Base-by-base conservation (phyloP, 2,113 vertebrate genomes). In the Eulemur rufifrons region DNA sequence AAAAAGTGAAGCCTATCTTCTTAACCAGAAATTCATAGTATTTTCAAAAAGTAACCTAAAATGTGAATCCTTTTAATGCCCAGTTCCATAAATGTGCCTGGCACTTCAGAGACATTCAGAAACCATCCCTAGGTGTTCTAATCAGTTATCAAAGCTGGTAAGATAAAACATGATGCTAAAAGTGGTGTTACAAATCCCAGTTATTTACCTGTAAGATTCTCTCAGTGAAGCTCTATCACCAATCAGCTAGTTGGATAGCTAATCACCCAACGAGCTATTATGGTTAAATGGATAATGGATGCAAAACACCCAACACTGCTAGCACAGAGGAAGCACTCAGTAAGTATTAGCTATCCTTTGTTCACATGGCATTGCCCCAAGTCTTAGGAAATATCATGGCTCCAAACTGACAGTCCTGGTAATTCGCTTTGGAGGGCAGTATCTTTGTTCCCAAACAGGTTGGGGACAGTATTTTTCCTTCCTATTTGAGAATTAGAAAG, bases 31-130 rank as follows among this genome's bases (percentile, higher is more conserved):
- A 37, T 93, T 94, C 76, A 73, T 39, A 80, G 34, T 91, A 69
- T 94, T 86, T 92, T 94, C 82, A 23, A 63, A 90, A 94, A 86
- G 71, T 78, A 92, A 94, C 34, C 56, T 20, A 83, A 29, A 69
- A 73, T 82, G 34, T 86, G 47, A 97, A 39, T 93, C 89, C 63
- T 91, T 94, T 98, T 89, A 93, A 96, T 93, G 64, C 37, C 85
- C 82, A 80, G 86, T 85, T 94, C 69, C 50, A 71, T 84, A 89
- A 94, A 93, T 56, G 45, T 66, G 27, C 81, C 78, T 96, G 45
- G 74, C 42, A 96, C 69, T 95, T 89, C 71, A 87, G 1, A 92
- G 61, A 71, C 39, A 73, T 15, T 81, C 66, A 83, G 92, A 95
- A 95, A 95, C 81, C 54, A 94, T 77, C 18, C 37, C 29, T 77